Percentiles rank a stretch among this genome's conserved stretches.
phyloP scores from a whole-genome alignment of 2,888 invertebrate genomes.

The Zaprionus lineosus region DNA sequence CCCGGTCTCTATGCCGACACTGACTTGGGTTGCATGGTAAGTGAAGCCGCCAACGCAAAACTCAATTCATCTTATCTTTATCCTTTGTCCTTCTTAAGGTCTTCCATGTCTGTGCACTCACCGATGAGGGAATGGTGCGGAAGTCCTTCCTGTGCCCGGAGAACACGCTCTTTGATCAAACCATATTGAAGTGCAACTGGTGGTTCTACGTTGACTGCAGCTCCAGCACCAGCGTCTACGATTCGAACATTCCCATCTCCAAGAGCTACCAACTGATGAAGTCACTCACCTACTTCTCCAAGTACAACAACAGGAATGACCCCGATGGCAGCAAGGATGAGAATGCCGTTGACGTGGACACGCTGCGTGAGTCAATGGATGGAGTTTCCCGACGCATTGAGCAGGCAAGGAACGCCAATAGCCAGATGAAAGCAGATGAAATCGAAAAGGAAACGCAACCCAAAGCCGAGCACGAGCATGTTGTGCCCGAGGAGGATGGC shows the following conservation, averaged over 20 bases:
- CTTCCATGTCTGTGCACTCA: slow-evolving; percentile 94
- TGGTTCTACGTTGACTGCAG: slow-evolving; percentile 97
- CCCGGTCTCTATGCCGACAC: slow-evolving; percentile 95
- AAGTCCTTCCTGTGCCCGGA: slow-evolving; percentile 96
- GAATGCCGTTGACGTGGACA: slow-evolving; percentile 73
- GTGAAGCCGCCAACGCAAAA: background rate
- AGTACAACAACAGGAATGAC: slow-evolving; percentile 86
- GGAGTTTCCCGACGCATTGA: slow-evolving; percentile 61
- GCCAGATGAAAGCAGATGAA: too few relatives aligned
- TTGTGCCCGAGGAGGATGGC: slow-evolving; percentile 55
- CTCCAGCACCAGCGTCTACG: slow-evolving; percentile 90
- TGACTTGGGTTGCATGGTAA: slow-evolving; percentile 94
- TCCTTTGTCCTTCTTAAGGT: slow-evolving; percentile 85
- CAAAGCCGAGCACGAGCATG: slow-evolving; percentile 62
- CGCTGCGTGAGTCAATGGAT: slow-evolving; percentile 75
- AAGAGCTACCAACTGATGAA: slow-evolving; percentile 96
- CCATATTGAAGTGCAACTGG: slow-evolving; percentile 95
- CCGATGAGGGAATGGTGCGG: slow-evolving; percentile 94
- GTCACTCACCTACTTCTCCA: slow-evolving; percentile 93
- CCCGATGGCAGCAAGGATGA: slow-evolving; percentile 63
- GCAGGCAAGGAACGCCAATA: slow-evolving; percentile 45
- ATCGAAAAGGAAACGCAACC: too few relatives aligned
- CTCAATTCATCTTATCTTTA: too few relatives aligned
- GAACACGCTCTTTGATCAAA: slow-evolving; percentile 95
- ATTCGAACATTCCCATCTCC: slow-evolving; percentile 94